Base-by-base conservation (phyloP, 1,140 invertebrate genomes). In the Drosophila sulfurigaster region DNA sequence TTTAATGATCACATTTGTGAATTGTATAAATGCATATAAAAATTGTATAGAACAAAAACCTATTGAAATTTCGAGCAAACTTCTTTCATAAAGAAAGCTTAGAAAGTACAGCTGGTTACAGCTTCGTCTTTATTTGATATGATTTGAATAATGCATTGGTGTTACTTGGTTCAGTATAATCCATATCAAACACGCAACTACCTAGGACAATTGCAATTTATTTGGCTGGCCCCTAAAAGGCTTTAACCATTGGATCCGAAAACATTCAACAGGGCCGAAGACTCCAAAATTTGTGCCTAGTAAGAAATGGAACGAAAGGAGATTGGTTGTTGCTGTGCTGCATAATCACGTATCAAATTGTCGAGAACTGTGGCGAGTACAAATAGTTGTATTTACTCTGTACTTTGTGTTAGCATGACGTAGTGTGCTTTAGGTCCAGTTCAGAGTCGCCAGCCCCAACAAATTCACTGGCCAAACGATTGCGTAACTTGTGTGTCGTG, bases 391-490 rank as follows among this genome's bases (percentile, higher is more conserved):
- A 32, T 38, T 38, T 10, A 38, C 35, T 20, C 8, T 38, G 11
- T 46, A 38, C 35, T 41, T 48, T 64, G 13, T 46, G 16, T 69
- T 69, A 71, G 25, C 30, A 54, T 56, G 28, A 20, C 13, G 41
- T 49, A 16, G 49, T 62, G 20, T 30, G 57, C 72, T 75, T 70
- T 1, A 59, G n/a, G 16, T 70, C 67, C 43, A 70, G 58, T 30
- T 87, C 54, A 5, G 80, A 79, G 59, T 88, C 83, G 11, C 85
- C 83, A 38, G 80, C 83, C 5, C 85, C 83, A 16, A 71, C 72
- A n/a, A 54, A 71, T 16, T 75, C 70, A 13, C 48, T 51, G 41
- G 6, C 69, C 13, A 52, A 71, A 6, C 57, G 28, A 5, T 30
- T 45, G n/a, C 41, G 56, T 5, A 58, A 7, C 51, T 86, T 82